Evolutionary conservation across 1,140 invertebrate genomes (phyloP).

Genomic region (Camponotus vicinus): DNA sequence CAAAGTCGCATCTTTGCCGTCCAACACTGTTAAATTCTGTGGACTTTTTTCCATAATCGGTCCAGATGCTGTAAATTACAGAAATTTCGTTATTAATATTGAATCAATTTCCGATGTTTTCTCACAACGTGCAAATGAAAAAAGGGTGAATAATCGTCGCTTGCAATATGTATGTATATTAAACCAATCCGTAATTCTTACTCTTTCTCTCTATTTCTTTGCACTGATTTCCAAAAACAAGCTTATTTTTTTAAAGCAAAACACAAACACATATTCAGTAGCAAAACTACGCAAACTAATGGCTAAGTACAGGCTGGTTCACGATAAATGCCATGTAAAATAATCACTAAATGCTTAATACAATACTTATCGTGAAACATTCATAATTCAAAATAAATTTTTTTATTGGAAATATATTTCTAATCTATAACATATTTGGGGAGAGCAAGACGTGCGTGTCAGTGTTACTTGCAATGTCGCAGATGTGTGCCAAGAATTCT

Average conservation of each 20-base stretch:
- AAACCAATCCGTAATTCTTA: slow-evolving; percentile 55
- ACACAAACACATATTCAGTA: slow-evolving; percentile 47
- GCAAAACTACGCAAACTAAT: slow-evolving; percentile 51
- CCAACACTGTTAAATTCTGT: slow-evolving; percentile 94
- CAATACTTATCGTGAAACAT: slow-evolving; percentile 15
- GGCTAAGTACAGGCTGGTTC: slow-evolving; percentile 8
- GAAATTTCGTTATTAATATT: background rate
- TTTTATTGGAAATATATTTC: slow-evolving; percentile 6
- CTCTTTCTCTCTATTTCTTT: slow-evolving; percentile 19
- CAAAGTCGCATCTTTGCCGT: slow-evolving; percentile 96
- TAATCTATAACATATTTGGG: slow-evolving; percentile 23
- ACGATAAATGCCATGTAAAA: slow-evolving; percentile 17
- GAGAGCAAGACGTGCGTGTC: slow-evolving; percentile 22
- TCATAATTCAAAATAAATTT: background rate
- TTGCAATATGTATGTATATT: slow-evolving; percentile 43
- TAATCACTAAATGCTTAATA: slow-evolving; percentile 33
- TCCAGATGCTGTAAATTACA: slow-evolving; percentile 90
- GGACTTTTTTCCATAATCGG: slow-evolving; percentile 94
- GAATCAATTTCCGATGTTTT: background rate
- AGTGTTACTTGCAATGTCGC: background rate
- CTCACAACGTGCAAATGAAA: slow-evolving; percentile 68
- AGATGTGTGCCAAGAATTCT: slow-evolving; percentile 50
- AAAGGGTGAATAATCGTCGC: slow-evolving; percentile 42
- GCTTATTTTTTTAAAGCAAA: slow-evolving; percentile 34
- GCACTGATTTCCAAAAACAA: slow-evolving; percentile 28